Conservation (phyloP, 1,140 invertebrate genomes). For the Wiebesia pumilae region DNA sequence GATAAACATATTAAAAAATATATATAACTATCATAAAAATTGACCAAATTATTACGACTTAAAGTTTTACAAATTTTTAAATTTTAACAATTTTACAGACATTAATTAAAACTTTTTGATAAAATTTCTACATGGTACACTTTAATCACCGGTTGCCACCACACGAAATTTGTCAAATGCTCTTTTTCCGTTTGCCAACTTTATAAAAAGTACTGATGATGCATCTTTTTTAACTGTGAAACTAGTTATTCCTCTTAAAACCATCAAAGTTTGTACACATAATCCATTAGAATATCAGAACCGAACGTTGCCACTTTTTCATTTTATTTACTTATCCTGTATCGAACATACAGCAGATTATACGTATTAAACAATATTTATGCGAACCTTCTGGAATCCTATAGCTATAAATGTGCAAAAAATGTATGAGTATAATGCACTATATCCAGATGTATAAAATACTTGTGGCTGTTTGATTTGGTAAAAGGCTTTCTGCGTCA, state of each 20-base stretch:
- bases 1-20: background rate
- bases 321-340: constrained; percentile 32
- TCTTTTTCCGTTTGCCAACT: no score
- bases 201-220: background rate
- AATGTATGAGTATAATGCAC: background rate
- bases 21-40: no score
- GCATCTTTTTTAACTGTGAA: background rate
- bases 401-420: constrained; percentile 20
- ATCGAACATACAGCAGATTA: background rate
- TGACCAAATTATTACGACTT: background rate
- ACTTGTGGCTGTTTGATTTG: background rate
- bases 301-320: background rate
- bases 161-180: no score
- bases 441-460: background rate
- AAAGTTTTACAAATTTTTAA: background rate
- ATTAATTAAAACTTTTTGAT: background rate
- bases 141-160: no score
- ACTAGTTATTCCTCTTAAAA: background rate
- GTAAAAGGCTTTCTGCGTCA: background rate
- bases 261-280: background rate
- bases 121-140: background rate
- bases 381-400: constrained; percentile 22
- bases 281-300: constrained; percentile 21
- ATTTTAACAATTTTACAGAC: background rate
- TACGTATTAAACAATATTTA: constrained; percentile 36